phyloP scores from a whole-genome alignment of 2,888 invertebrate genomes.

The Callyntrura sp. region DNA sequence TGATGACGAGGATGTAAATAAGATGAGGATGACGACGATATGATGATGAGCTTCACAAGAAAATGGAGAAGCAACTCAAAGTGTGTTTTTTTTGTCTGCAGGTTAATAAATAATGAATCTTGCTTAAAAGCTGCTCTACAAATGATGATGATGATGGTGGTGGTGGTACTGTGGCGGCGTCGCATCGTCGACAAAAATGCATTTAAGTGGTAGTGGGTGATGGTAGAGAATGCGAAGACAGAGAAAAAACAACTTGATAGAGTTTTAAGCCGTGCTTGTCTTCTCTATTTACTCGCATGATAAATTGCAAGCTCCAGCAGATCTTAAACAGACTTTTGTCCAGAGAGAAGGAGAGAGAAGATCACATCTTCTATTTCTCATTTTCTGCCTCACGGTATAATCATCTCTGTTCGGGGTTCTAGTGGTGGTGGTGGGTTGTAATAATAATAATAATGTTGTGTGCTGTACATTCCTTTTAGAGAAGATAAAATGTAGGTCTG shows the following conservation, averaged over 20 bases:
- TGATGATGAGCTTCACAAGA: not conserved
- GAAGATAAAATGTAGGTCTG: not conserved
- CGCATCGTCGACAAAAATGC: too few relatives aligned
- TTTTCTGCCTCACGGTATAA: slow-evolving; percentile 48
- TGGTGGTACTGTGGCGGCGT: not conserved
- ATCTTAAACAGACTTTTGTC: slow-evolving; percentile 16
- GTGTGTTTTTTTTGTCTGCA: not conserved
- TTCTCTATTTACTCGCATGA: slow-evolving; percentile 56
- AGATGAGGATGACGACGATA: not conserved
- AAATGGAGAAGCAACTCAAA: not conserved
- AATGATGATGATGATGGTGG: too few relatives aligned
- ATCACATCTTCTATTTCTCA: slow-evolving; percentile 58
- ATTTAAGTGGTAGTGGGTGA: too few relatives aligned
- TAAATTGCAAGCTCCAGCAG: slow-evolving; percentile 8
- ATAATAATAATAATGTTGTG: too few relatives aligned
- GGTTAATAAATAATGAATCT: slow-evolving; percentile 75
- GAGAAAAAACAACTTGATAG: not conserved
- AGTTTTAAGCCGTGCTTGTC: slow-evolving; percentile 37
- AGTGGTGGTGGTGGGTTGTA: too few relatives aligned
- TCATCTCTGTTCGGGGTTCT: not conserved
- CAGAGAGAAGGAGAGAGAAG: too few relatives aligned
- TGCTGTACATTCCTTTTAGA: too few relatives aligned
- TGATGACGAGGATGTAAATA: slow-evolving; percentile 12
- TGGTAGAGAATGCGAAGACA: too few relatives aligned
- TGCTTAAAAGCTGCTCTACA: slow-evolving; percentile 60